phyloP scores from a whole-genome alignment of 2,113 vertebrate genomes.

The Perognathus longimembris region DNA sequence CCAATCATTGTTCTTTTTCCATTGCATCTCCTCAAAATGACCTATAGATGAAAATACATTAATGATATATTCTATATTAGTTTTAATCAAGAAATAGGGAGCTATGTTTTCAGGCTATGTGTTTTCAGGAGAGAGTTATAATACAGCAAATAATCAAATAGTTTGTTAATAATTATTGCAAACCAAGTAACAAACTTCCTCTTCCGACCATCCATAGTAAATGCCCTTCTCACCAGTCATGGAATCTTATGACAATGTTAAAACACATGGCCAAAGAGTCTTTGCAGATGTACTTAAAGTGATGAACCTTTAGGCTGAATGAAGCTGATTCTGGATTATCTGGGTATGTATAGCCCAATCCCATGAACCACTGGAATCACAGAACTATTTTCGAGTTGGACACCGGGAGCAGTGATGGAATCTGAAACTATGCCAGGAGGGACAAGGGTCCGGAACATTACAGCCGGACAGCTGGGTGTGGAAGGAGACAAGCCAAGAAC shows the following conservation, averaged over 20 bases:
- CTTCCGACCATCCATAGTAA: fast-evolving
- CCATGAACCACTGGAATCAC: neutral
- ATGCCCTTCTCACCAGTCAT: too few species aligned
- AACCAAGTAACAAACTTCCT: neutral
- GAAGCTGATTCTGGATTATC: neutral
- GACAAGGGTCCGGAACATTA: neutral
- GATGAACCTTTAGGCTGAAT: neutral
- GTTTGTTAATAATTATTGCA: neutral
- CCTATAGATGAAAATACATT: neutral
- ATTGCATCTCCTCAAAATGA: neutral
- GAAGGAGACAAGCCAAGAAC: neutral
- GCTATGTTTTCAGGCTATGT: neutral
- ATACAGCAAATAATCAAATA: neutral
- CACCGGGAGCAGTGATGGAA: neutral
- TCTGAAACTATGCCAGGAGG: neutral
- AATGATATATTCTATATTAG: neutral
- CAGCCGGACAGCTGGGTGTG: neutral
- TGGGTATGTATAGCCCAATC: neutral
- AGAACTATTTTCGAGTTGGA: neutral
- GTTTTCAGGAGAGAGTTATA: neutral
- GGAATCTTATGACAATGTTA: neutral
- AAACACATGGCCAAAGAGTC: neutral
- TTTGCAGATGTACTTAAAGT: neutral
- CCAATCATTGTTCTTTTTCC: neutral
- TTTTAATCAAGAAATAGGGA: neutral